These are phyloP conservation scores for Tenthredo livida DNA, from an alignment of 2,888 invertebrate species.

Conservation along the genomic window DNA sequence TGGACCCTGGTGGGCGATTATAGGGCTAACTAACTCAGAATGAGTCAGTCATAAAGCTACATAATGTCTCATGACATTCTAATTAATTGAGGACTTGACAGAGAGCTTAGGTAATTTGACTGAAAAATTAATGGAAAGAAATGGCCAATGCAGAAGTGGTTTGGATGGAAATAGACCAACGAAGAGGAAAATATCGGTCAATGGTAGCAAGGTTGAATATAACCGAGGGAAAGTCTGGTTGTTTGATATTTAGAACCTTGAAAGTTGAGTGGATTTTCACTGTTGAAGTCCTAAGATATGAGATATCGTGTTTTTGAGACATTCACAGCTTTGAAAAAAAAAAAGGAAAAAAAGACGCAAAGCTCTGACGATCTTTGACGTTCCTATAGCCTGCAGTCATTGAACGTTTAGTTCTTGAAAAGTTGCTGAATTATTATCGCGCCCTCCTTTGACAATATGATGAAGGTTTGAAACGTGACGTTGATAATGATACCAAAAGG, in stretches of 20 bases:
- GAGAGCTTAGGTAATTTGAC: not conserved
- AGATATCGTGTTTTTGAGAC: not conserved
- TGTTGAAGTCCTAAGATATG: not conserved
- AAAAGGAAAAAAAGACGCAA: not conserved
- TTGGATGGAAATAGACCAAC: not conserved
- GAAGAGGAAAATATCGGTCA: constrained; percentile 12
- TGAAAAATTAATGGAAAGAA: not conserved
- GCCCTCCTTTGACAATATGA: not conserved
- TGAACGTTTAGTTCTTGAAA: not conserved
- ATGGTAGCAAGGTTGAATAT: constrained; percentile 9
- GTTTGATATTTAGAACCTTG: not conserved
- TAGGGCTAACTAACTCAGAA: constrained; percentile 10
- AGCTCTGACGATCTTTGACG: not conserved
- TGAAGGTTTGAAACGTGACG: constrained; percentile 6
- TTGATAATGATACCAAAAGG: constrained; percentile 9
- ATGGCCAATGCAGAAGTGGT: not conserved
- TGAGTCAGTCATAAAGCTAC: not conserved
- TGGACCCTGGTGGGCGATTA: not conserved
- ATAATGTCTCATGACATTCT: not conserved
- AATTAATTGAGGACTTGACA: not conserved
- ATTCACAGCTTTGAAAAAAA: not conserved
- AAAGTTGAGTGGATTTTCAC: not conserved
- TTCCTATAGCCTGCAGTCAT: not conserved
- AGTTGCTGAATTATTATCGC: not conserved
- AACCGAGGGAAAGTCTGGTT: not conserved